Evolutionary conservation across 2,113 vertebrate species (phyloP), one percentile per base, ranked within the genome.

Genomic region (Megatriorchis doriae): DNA sequence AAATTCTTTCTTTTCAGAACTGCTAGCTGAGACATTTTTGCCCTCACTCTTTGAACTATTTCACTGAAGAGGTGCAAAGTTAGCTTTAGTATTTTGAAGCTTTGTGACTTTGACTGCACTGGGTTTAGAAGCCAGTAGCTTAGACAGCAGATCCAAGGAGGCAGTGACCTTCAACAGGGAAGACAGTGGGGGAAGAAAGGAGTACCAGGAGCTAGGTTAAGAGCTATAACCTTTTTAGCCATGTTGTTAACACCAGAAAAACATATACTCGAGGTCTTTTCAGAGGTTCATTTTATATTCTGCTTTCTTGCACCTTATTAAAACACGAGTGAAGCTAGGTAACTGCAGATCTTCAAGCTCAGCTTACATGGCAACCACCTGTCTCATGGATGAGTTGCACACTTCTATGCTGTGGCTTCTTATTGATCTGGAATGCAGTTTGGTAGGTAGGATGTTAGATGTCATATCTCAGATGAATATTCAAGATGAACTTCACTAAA

Each of bases 51-150:
- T 75, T 52, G 36, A 82, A 80, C 38, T 65, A 32, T 68, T 94
- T 80, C 82, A 77, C 21, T 77, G 48, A 82, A 90, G 43, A 93
- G 53, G 8, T 68, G 66, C 74, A 82, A 94, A 90, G 62, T 58
- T 91, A 85, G 56, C 85, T 96, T 90, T 42, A 85, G 62, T 71
- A 42, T 72, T 92, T 59, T 50, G 66, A 90, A 96, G 72, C 70
- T 92, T 66, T 8, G 45, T 48, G 55, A 66, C 55, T 92, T 73
- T 15, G 70, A 48, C 52, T 53, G 29, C 63, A 91, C 48, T 26
- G 58, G 23, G 12, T 77, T 72, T 88, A 50, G 53, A 88, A 86
- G 86, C 26, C 86, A 86, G 67, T 27, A 63, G 66, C 71, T 94
- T 59, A 45, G 29, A 66, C 27, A 85, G 91, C 58, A 77, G 34